Evolutionary conservation across 2,888 invertebrate species (phyloP), one percentile per base, ranked within the genome.

Genomic region (Ctena decussata): DNA sequence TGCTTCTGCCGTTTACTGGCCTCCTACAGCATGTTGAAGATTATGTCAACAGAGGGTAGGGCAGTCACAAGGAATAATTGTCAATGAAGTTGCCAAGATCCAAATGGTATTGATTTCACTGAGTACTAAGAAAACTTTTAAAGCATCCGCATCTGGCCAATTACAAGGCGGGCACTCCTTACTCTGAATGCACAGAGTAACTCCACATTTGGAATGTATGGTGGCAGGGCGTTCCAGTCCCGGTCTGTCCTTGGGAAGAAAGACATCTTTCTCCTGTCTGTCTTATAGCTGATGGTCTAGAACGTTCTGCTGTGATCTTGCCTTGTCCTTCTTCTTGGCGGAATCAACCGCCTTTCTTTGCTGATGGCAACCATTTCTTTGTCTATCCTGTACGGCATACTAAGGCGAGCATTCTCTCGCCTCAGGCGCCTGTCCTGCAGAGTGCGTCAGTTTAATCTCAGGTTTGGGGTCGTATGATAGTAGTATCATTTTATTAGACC

Each of bases 1-100:
- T 35, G 65, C 65, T 65, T 65, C 65, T 65, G 65, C 35, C 65
- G 6, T 65, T 6, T 18, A 65, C 65, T 65, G 35, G 65, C 65
- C 65, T 65, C 65, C 65, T 65, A 35, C 65, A 65, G 35, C 65
- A 2, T 65, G 21, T 65, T 35, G 65, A 65, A 32, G 65, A 53
- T 53, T 53, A 53, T 53, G 53, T n/a, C 21, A 53, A n/a, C 12
- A n/a, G n/a, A 46, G 8, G 8, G 21, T 46, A 21, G 8, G 3
- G 21, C 15, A 46, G 21, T 46, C 46, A 21, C 46, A 46, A 46
- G 46, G 21, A 18, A 46, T n/a, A 46, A 46, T 46, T 46, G 12
- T 46, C 8, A 15, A 46, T 46, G 18, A 46, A 46, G 21, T 15
- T 18, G 18, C 2, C 11, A 3, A 8, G 2, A 18, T 46, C 46